These are phyloP conservation scores for Pandemis cinnamomeana DNA, from an alignment of 2,888 invertebrate species.

Conservation along the genomic window DNA sequence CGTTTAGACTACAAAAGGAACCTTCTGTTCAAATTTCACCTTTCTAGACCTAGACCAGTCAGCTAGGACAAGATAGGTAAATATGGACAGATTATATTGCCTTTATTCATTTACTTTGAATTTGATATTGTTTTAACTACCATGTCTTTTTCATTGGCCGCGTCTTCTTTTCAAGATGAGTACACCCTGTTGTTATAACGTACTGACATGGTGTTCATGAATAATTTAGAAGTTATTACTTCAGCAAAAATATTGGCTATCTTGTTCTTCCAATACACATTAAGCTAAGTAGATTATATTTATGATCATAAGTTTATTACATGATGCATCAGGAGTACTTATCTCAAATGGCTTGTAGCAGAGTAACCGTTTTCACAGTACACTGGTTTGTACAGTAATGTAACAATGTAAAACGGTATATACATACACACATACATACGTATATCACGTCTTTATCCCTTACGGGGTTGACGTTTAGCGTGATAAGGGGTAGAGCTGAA, in stretches of 20 bases:
- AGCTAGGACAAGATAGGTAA: no score
- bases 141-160: not conserved
- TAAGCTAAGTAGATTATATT: slow-evolving; percentile 11
- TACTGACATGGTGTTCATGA: slow-evolving; percentile 2
- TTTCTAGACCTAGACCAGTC: no score
- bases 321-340: not conserved
- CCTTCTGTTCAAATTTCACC: no score
- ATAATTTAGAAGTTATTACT: slow-evolving; percentile 11
- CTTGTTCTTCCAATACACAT: slow-evolving; percentile 4
- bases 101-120: no score
- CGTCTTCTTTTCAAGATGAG: not conserved
- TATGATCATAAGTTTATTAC: slow-evolving; percentile 10
- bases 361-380: not conserved
- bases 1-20: no score
- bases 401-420: not conserved
- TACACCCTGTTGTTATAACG: not conserved
- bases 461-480: no score
- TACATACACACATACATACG: no score
- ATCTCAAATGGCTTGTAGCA: not conserved
- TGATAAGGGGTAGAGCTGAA: no score
- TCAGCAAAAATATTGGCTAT: slow-evolving; percentile 7
- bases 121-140: no score
- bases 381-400: not conserved
- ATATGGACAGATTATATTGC: no score
- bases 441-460: no score